Percentiles rank a stretch among this genome's conserved stretches.
Evolutionary conservation across 2,797 vertebrate genomes (phyloP).

Genomic region (Hylomyscus alleni): DNA sequence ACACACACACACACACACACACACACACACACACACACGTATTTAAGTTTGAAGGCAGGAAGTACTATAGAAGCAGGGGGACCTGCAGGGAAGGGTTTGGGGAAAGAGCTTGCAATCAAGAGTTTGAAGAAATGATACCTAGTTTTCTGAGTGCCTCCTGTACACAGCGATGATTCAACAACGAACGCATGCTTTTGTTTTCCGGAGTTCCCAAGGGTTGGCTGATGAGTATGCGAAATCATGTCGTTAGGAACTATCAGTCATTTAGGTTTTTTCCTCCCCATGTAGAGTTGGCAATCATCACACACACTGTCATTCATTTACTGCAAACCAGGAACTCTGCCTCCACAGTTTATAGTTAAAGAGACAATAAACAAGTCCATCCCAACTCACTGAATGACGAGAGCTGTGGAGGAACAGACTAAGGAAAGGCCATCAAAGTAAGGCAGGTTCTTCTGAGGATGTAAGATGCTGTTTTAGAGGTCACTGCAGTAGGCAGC

Average conservation of each 20-base stretch:
- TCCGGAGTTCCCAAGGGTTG: neutral
- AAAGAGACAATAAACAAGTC: neutral
- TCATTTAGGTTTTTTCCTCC: neutral
- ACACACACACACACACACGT: too few relatives aligned
- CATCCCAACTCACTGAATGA: neutral
- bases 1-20: neutral
- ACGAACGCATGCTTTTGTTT: neutral
- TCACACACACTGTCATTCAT: neutral
- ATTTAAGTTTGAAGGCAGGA: neutral
- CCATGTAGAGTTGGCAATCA: neutral
- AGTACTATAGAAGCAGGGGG: neutral
- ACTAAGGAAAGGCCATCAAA: neutral
- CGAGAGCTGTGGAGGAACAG: neutral
- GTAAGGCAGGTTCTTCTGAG: neutral
- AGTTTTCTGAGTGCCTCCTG: neutral
- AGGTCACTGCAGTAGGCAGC: neutral
- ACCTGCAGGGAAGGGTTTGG: neutral
- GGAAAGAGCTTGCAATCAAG: neutral
- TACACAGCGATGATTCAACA: neutral
- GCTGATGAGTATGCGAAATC: neutral
- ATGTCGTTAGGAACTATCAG: neutral
- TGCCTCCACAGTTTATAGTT: neutral
- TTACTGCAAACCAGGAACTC: conserved; percentile 4
- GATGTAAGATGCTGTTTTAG: neutral
- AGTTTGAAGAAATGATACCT: conserved; percentile 22